These are phyloP conservation scores for Clunio marinus DNA, from an alignment of 2,888 invertebrate genomes.

Conservation along the genomic window DNA sequence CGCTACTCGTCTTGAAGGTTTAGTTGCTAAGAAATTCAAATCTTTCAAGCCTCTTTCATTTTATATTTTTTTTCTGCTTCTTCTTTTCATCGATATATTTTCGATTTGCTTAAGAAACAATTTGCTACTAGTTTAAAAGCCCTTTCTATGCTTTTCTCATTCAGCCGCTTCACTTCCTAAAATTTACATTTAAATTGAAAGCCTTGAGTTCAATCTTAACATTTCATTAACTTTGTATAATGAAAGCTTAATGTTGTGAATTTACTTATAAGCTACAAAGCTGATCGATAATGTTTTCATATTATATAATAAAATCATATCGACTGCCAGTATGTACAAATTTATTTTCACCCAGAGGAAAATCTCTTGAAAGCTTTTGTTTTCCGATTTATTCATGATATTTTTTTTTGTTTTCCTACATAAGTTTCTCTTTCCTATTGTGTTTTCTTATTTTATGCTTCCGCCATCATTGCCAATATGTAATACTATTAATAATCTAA, in stretches of 20 bases:
- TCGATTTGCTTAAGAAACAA: no score
- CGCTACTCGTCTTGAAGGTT: no score
- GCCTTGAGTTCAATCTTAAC: no score
- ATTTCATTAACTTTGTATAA: conserved; percentile 1
- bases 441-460: no score
- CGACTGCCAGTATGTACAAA: not conserved
- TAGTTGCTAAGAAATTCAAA: no score
- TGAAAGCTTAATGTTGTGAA: not conserved
- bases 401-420: not conserved
- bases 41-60: no score
- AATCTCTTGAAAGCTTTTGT: conserved; percentile 26
- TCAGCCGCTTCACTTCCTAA: no score
- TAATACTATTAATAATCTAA: conserved; percentile 2
- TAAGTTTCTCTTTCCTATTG: not conserved
- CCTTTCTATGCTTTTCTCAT: no score
- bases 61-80: no score
- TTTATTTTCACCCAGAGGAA: not conserved
- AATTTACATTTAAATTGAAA: no score
- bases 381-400: conserved; percentile 29
- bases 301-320: not conserved
- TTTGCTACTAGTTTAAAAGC: not conserved
- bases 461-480: not conserved
- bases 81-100: no score
- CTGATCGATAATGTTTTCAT: not conserved
- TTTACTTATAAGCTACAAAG: not conserved